Evolutionary conservation across 2,888 invertebrate species (phyloP), one percentile per base, ranked within the genome.

Genomic region (Xestobium rufovillosum): DNA sequence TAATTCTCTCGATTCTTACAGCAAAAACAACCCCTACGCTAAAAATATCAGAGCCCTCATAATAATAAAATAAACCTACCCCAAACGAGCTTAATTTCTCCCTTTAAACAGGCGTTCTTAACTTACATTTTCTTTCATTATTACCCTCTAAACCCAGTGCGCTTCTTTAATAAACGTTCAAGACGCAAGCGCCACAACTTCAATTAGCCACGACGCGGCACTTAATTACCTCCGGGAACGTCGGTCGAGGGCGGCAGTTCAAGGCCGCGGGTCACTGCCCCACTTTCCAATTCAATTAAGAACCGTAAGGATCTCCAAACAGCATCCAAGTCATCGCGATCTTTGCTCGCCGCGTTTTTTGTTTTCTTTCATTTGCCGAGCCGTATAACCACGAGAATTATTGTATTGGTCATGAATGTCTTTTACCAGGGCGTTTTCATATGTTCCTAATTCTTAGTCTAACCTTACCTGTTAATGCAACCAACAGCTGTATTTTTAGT

Each of bases 31-130:
- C n/a, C n/a, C n/a, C n/a, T n/a, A n/a, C n/a, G n/a, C n/a, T n/a
- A n/a, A n/a, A n/a, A n/a, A n/a, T n/a, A n/a, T n/a, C n/a, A n/a
- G n/a, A n/a, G n/a, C n/a, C n/a, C n/a, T n/a, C n/a, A n/a, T n/a
- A n/a, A n/a, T n/a, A n/a, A n/a, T n/a, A n/a, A n/a, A n/a, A n/a
- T 51, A 56, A 62, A 63, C 64, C 64, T 64, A 56, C 54, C 61
- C 52, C 60, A 63, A 62, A 56, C 55, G 53, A 55, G 57, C 59
- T 59, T 63, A 64, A 64, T 64, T 64, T 63, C 60, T 60, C 64
- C 62, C 61, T 62, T 63, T 60, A 60, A 60, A 56, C 62, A 63
- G 60, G 62, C 64, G 23, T 19, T 64, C 63, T 61, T 58, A 61
- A 58, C 60, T 61, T 61, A 55, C 58, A 55, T 56, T 57, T 51